Evolutionary conservation across 2,797 vertebrate species (phyloP).

Genomic region (Coracias cyanogaster): DNA sequence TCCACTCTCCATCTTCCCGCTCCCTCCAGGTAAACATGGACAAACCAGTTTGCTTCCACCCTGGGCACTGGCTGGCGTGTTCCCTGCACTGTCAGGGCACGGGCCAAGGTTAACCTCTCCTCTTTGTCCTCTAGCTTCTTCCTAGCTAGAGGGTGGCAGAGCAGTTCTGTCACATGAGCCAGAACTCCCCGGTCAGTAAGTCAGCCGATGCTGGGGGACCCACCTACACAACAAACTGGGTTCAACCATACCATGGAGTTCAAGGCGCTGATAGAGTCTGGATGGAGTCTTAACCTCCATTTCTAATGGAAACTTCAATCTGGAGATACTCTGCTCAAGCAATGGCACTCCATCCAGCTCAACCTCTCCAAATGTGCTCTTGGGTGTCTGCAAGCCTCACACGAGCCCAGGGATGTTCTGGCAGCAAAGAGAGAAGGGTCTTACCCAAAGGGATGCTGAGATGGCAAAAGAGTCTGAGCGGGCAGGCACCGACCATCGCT

Average conservation of each 20-base stretch:
- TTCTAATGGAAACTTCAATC: neutral
- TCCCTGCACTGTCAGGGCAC: rapidly evolving
- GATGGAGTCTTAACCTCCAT: neutral
- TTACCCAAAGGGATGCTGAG: neutral
- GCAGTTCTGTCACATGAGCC: neutral
- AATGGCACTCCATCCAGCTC: rapidly evolving
- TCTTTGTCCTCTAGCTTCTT: neutral
- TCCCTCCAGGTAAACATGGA: neutral
- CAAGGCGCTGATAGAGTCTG: neutral
- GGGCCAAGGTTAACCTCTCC: neutral
- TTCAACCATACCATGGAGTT: neutral
- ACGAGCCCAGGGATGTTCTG: neutral
- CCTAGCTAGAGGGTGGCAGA: neutral
- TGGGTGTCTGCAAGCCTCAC: neutral
- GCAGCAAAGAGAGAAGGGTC: neutral
- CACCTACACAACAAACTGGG: rapidly evolving
- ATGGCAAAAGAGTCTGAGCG: rapidly evolving
- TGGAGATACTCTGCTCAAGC: neutral
- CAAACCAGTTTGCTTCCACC: neutral
- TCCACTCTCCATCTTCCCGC: neutral
- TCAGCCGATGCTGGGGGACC: neutral
- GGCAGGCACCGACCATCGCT: neutral
- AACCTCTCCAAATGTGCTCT: neutral
- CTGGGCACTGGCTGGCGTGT: neutral
- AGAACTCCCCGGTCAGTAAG: neutral